These are phyloP conservation scores for Caenorhabditis wallacei DNA, from an alignment of 2,888 invertebrate species.

Conservation along the genomic window DNA sequence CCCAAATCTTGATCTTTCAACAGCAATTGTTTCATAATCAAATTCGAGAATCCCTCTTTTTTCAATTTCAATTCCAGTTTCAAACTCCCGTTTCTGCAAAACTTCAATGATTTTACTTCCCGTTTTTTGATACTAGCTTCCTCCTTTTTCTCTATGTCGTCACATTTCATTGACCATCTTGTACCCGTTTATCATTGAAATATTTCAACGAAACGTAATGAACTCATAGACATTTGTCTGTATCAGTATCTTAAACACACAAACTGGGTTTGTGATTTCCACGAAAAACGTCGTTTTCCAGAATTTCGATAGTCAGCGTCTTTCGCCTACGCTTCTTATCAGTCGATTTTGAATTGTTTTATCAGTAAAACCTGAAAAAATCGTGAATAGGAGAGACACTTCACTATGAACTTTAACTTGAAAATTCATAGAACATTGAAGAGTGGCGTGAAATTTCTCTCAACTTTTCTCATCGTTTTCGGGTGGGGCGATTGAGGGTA, in stretches of 20 bases:
- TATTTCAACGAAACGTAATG: constrained; percentile 53
- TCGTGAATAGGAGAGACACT: constrained; percentile 36
- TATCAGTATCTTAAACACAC: constrained; percentile 26
- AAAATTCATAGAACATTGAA: constrained; percentile 50
- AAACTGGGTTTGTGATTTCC: constrained; percentile 47
- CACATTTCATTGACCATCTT: constrained; percentile 38
- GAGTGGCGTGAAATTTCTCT: constrained; percentile 43
- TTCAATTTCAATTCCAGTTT: too few relatives aligned
- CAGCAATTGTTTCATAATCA: too few relatives aligned
- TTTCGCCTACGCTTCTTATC: constrained; percentile 63
- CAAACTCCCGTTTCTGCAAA: background rate
- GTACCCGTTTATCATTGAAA: constrained; percentile 29
- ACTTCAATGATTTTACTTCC: constrained; percentile 1
- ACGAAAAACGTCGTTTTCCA: constrained; percentile 54
- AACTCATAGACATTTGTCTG: constrained; percentile 27
- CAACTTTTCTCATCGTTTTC: constrained; percentile 33
- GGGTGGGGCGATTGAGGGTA: constrained; percentile 43
- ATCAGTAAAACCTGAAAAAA: constrained; percentile 31
- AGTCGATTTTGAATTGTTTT: constrained; percentile 12
- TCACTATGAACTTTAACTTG: constrained; percentile 19
- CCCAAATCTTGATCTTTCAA: too few relatives aligned
- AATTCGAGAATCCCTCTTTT: too few relatives aligned
- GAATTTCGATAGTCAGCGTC: constrained; percentile 45
- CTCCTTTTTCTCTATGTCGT: constrained; percentile 8
- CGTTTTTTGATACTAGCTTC: constrained; percentile 1